Conservation (phyloP, 2,113 vertebrate genomes). For the Calidris pugnax region DNA sequence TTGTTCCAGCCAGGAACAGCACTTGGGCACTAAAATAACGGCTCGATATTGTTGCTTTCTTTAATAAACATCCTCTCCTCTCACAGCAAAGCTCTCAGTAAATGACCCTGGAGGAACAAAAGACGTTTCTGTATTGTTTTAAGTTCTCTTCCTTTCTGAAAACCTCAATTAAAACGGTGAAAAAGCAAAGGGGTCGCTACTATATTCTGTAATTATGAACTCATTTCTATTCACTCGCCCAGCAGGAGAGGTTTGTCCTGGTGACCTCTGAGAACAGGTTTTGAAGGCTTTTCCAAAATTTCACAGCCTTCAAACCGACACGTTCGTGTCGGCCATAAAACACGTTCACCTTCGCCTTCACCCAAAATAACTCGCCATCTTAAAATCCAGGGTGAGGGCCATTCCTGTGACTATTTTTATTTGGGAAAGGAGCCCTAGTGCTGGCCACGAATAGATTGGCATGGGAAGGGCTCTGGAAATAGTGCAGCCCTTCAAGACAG, state of each 20-base stretch:
- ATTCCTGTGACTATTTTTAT: conserved; percentile 21
- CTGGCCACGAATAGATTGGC: background rate
- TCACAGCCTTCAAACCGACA: conserved; percentile 3
- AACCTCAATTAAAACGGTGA: conserved; percentile 30
- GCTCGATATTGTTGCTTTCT: conserved; percentile 39
- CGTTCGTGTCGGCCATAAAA: background rate
- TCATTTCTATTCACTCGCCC: conserved; percentile 35
- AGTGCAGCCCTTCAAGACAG: background rate
- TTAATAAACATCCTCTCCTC: conserved; percentile 60
- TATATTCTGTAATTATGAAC: conserved; percentile 52
- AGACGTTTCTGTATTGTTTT: conserved; percentile 61
- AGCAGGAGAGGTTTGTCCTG: conserved; percentile 35
- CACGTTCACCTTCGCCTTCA: background rate
- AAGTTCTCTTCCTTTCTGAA: conserved; percentile 56
- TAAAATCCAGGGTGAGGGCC: background rate
- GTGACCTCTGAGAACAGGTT: conserved; percentile 35
- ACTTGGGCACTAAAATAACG: background rate
- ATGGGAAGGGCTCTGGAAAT: background rate
- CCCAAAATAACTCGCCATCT: conserved; percentile 9
- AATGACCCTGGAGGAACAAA: conserved; percentile 55
- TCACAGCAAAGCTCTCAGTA: background rate
- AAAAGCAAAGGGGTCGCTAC: conserved; percentile 11
- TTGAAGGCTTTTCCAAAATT: conserved; percentile 24
- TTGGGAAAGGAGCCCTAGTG: background rate
- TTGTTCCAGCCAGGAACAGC: background rate